phyloP scores from a whole-genome alignment of 2,888 invertebrate genomes.

The Drosophila bunnanda region DNA sequence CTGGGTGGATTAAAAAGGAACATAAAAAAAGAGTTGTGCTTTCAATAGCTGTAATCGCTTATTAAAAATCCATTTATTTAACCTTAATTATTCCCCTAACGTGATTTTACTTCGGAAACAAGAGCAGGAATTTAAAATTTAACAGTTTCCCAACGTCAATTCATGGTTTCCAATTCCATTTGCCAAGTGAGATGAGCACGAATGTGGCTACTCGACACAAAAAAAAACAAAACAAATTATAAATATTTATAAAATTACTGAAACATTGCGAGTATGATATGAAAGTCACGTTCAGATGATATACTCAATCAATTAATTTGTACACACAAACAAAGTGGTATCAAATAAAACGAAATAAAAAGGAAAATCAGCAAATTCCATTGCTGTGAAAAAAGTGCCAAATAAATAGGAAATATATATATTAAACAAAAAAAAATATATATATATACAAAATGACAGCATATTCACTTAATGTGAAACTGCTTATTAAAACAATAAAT shows the following conservation, averaged over 20 bases:
- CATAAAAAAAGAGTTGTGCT: neutral
- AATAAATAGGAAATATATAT: conserved; percentile 23
- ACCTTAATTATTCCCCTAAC: neutral
- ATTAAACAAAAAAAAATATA: neutral
- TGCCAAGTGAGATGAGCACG: conserved; percentile 3
- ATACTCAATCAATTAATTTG: conserved; percentile 33
- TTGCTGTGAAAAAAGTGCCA: conserved; percentile 13
- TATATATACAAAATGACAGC: conserved; percentile 5
- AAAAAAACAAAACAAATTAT: conserved; percentile 13
- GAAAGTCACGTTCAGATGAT: conserved; percentile 54
- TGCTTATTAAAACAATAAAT: conserved; percentile 31
- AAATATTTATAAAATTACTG: conserved; percentile 25
- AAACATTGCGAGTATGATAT: conserved; percentile 13
- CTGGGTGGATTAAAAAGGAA: conserved; percentile 5
- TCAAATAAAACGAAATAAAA: conserved; percentile 30
- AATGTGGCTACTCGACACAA: neutral
- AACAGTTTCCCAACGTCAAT: neutral
- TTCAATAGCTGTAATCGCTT: neutral
- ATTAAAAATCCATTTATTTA: conserved; percentile 2
- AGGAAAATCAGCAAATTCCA: conserved; percentile 29
- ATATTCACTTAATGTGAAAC: conserved; percentile 39
- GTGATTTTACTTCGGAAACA: neutral
- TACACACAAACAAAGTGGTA: conserved; percentile 4
- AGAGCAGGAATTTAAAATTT: neutral
- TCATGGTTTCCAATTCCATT: neutral